Conservation (phyloP, 2,113 vertebrate species). For the Hippocampus comes region DNA sequence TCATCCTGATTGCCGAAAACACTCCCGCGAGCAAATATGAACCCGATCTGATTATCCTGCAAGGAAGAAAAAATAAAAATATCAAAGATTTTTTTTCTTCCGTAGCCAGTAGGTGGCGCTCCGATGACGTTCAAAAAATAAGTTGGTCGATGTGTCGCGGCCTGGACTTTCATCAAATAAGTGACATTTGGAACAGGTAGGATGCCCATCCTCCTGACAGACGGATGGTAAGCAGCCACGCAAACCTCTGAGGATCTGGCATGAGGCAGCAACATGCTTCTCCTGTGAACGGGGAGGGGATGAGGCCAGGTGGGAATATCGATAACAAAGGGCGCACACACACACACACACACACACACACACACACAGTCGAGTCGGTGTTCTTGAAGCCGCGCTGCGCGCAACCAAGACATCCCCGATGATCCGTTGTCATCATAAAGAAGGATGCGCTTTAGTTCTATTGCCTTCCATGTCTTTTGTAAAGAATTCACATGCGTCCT, state of each 20-base stretch:
- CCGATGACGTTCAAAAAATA: too few relatives aligned
- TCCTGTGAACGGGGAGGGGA: slow-evolving; percentile 15
- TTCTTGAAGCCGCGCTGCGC: not conserved
- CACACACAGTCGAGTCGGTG: not conserved
- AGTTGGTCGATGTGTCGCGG: too few relatives aligned
- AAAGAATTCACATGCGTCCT: not conserved
- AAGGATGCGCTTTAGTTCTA: not conserved
- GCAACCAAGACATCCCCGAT: not conserved
- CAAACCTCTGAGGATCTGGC: slow-evolving; percentile 32
- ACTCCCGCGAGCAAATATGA: too few relatives aligned
- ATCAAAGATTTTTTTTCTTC: too few relatives aligned
- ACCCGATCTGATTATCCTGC: too few relatives aligned
- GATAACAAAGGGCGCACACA: not conserved
- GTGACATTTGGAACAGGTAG: too few relatives aligned
- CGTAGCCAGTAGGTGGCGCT: too few relatives aligned
- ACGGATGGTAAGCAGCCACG: slow-evolving; percentile 40
- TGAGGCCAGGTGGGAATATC: not conserved
- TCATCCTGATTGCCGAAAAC: too few relatives aligned
- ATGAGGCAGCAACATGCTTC: slow-evolving; percentile 30
- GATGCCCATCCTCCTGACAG: slow-evolving; percentile 19
- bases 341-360: not conserved
- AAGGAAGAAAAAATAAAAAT: too few relatives aligned
- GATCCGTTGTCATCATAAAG: not conserved
- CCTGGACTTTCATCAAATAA: too few relatives aligned
- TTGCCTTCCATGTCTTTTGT: not conserved